Conservation (phyloP, 2,113 vertebrate genomes). For the Phoxinus phoxinus region DNA sequence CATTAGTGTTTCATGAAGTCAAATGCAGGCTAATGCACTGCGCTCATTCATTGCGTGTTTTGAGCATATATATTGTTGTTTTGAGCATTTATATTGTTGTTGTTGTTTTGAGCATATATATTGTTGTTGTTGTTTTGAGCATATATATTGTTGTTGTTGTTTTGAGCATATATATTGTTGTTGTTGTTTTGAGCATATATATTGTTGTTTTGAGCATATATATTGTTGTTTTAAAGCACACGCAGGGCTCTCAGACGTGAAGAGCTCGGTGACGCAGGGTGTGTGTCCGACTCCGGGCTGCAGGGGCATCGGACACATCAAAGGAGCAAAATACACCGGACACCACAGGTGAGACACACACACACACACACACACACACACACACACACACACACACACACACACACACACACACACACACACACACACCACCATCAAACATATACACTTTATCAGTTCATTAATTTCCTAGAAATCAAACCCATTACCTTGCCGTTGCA, state of each 20-base stretch:
- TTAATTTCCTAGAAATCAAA: no score
- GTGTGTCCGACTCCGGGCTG: constrained; percentile 79
- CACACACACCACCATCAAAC: background rate
- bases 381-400: background rate
- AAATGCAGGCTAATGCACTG: background rate
- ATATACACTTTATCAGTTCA: no score
- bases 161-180: background rate
- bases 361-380: background rate
- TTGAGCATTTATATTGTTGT: no score
- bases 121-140: background rate
- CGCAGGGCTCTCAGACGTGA: constrained; percentile 65
- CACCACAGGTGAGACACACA: constrained; percentile 73
- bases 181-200: background rate
- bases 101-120: no score
- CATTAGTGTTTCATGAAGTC: no score
- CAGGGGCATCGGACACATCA: constrained; percentile 79
- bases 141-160: background rate
- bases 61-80: no score
- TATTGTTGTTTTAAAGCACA: constrained; percentile 38
- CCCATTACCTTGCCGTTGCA: no score
- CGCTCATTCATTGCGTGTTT: constrained; percentile 49
- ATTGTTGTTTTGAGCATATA: background rate
- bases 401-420: background rate
- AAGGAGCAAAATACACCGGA: constrained; percentile 79
- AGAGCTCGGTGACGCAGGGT: constrained; percentile 70